Percentiles rank a stretch among this genome's conserved stretches.
Conservation (phyloP, 2,797 vertebrate species). For the Ctenochaetus hawaiiensis region DNA sequence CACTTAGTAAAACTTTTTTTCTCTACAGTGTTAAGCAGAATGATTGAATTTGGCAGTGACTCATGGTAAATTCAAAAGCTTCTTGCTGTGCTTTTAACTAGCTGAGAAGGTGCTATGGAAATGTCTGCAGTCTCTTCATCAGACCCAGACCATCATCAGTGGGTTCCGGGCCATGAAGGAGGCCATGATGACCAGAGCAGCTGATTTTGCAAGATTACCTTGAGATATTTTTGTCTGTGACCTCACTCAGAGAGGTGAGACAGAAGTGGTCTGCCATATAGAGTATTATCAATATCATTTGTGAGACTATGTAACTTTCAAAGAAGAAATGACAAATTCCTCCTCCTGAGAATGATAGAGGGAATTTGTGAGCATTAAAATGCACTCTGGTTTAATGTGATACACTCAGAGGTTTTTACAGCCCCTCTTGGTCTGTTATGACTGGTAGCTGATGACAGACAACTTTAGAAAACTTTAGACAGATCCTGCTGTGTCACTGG, state of each 20-base stretch:
- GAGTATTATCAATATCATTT: not conserved
- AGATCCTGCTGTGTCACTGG: not conserved
- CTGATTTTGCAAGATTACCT: constrained; percentile 70
- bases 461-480: not conserved
- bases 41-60: not conserved
- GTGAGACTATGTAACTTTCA: not conserved
- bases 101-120: constrained; percentile 67
- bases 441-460: not conserved
- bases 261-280: not conserved
- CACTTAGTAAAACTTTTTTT: too few species aligned
- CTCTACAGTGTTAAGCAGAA: not conserved
- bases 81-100: constrained; percentile 9
- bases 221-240: constrained; percentile 57
- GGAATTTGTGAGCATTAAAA: not conserved
- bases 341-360: not conserved
- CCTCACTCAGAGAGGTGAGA: constrained; percentile 56
- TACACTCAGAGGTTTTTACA: not conserved
- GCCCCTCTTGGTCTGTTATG: too few species aligned
- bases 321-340: not conserved
- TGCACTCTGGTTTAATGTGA: not conserved
- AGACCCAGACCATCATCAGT: constrained; percentile 74
- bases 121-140: constrained; percentile 67
- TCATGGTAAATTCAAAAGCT: not conserved
- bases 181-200: constrained; percentile 61
- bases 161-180: constrained; percentile 82